Base-by-base conservation (phyloP, 2,888 invertebrate species). In the Archips xylosteana region DNA sequence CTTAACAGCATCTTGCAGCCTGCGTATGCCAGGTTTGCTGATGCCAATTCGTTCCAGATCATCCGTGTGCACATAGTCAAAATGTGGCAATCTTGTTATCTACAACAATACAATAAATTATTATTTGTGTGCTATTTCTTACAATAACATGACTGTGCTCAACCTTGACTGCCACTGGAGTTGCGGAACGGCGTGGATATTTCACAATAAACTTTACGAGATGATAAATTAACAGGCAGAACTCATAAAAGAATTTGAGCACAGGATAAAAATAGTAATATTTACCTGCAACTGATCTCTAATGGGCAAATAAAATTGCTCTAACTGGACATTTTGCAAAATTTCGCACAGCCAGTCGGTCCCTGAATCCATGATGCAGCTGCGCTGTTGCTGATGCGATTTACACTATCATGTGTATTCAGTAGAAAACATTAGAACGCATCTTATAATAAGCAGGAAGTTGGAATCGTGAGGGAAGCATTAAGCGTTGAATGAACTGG, bases 1-100 rank as follows among this genome's bases (percentile, higher is more conserved):
- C 82, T 98, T 98, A 1, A 99, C 98, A 12, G 98, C 97, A 91
- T 99, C 99, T 86, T 99, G 93, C 13, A 99, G 94, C 71, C 99
- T 95, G 49, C 99, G 95, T 3, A 98, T 97, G 3, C 98, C 99
- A 69, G 99, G 99, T 87, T 98, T 98, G 65, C 99, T 98, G 85
- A 99, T 96, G 2, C 99, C 99, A 85, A 99, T 97, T 85, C 97
- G 97, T 86, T 99, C 99, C 84, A 99, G 95, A 91, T 99, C 99
- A 80, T 99, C 98, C 0, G 97, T 95, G 83, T 97, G 97, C n/a
- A 99, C 99, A 95, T 98, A 98, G 83, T 99, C 99, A 89, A 99
- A 99, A 92, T 99, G 99, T 69, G 98, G 97, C 82, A 99, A 91
- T 76, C 98, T 95, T 49, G 99, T 98, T 74, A 99, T 96, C 96